Base-by-base conservation (phyloP, 2,888 invertebrate species). In the Coelinius sp. region DNA sequence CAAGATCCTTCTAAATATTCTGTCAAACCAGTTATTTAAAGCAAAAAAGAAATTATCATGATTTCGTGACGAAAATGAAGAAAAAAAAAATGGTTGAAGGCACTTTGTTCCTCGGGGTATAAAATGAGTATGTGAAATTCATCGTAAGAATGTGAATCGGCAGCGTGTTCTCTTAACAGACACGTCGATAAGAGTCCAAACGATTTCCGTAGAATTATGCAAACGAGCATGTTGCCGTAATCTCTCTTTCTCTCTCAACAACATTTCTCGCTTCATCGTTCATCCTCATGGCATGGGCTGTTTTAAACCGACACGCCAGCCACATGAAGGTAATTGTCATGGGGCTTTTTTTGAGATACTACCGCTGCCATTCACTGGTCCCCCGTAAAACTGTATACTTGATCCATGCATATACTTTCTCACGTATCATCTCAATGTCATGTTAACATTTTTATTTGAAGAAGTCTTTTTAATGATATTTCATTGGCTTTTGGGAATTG, bases 161-260 rank as follows among this genome's bases (percentile, higher is more conserved):
- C 63, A 35, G 69, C 44, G n/a, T 68, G 62, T 67, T 24, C 62
- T 31, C 27, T 62, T 41, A 49, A 56, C 44, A 49, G 31, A 69
- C 63, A 63, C 14, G 56, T 35, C 46, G 69, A 62, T 69, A 69
- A 69, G 74, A 74, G 72, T 49, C 68, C 49, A 74, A 41, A 69
- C 73, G 75, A 76, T 80, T 77, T 79, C 74, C 78, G 77, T 73
- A 75, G 70, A 79, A 78, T 80, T 78, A 80, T 80, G 80, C 76
- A 80, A 80, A 80, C 74, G 77, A 77, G 76, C 67, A 69, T 52
- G 52, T 52, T 52, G 24, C 52, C 52, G 25, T 52, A 25, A 52
- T 52, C 22, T 52, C 52, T 52, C 52, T n/a, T 25, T 24, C 52
- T 52, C 24, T 24, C 52, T 52, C 22, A 12, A 52, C 52, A 52